Conservation (phyloP, 1,140 invertebrate species). For the Diabrotica virgifera region DNA sequence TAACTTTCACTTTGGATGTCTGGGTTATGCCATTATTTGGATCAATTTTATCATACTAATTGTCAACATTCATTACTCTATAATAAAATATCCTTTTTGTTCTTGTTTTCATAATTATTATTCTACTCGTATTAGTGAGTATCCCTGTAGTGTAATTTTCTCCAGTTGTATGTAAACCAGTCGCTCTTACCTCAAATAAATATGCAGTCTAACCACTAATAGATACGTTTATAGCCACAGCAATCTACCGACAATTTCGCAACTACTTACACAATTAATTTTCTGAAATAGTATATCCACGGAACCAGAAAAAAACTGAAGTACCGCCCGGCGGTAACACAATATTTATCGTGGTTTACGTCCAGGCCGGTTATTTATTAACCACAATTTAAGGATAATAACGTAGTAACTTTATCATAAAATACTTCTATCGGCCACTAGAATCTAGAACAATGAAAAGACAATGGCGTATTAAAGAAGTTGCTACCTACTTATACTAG, state of each 20-base stretch:
- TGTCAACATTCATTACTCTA: no score
- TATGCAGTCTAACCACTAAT: no score
- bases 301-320: slow-evolving; percentile 5
- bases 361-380: slow-evolving; percentile 5
- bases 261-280: slow-evolving; percentile 11
- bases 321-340: slow-evolving; percentile 1
- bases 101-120: no score
- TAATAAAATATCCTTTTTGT: no score
- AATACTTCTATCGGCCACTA: neutral
- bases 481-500: neutral
- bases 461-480: slow-evolving; percentile 1
- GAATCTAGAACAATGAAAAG: neutral
- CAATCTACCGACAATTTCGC: slow-evolving; percentile 9
- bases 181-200: no score
- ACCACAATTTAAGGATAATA: slow-evolving; percentile 10
- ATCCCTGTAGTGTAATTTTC: no score
- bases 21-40: no score
- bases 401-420: slow-evolving; percentile 1
- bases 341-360: slow-evolving; percentile 15
- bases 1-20: no score
- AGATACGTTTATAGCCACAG: neutral
- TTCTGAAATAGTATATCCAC: slow-evolving; percentile 7
- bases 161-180: no score
- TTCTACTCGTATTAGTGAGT: no score
- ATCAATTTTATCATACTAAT: no score